Conservation (phyloP, 2,113 vertebrate species). For the Myrmecobius fasciatus region DNA sequence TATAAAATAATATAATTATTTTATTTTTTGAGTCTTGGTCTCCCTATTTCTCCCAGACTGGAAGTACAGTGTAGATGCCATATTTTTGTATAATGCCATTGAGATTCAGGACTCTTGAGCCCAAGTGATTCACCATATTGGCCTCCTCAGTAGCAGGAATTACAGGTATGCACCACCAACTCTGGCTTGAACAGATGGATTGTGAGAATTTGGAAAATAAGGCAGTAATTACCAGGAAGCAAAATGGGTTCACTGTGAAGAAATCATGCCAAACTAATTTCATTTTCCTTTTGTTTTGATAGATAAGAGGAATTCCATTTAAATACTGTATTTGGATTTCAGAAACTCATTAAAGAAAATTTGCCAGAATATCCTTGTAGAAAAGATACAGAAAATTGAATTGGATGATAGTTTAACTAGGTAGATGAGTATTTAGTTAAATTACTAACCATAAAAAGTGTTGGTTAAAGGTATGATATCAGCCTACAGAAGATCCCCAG, state of each 20-base stretch:
- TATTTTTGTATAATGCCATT: neutral
- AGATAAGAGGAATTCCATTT: neutral
- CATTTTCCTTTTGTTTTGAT: neutral
- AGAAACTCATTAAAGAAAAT: neutral
- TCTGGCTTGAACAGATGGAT: neutral
- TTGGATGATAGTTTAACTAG: neutral
- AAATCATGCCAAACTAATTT: neutral
- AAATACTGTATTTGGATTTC: neutral
- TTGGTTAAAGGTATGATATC: neutral
- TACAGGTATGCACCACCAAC: neutral
- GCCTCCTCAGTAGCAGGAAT: neutral
- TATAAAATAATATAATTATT: neutral
- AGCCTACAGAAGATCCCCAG: neutral
- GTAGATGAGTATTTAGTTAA: neutral
- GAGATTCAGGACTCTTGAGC: neutral
- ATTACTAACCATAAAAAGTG: neutral
- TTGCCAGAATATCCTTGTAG: neutral
- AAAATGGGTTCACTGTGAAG: neutral
- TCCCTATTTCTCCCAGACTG: neutral
- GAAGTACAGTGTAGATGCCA: neutral
- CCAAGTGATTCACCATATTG: neutral
- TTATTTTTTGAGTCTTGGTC: neutral
- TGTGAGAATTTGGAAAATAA: neutral
- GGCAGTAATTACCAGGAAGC: neutral
- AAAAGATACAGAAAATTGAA: neutral